These are phyloP conservation scores for Epinotia nisella DNA, from an alignment of 2,888 invertebrate species.

Conservation along the genomic window DNA sequence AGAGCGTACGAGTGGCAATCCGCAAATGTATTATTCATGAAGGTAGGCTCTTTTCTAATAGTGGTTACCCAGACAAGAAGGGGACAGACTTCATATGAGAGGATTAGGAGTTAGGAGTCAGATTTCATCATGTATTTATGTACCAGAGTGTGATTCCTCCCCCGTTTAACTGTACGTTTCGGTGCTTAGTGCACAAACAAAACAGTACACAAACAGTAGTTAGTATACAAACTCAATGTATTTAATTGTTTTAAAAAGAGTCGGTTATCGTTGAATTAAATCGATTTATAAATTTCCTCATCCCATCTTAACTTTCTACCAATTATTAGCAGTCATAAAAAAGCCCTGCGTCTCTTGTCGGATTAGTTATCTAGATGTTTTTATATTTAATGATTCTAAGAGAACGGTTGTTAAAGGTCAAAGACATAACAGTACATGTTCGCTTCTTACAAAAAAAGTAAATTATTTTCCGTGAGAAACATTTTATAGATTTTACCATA, in stretches of 20 bases:
- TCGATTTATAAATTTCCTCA: neutral
- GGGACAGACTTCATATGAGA: slow-evolving; percentile 47
- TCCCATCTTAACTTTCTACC: too few species aligned
- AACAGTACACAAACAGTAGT: too few species aligned
- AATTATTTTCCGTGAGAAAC: neutral
- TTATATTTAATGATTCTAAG: too few species aligned
- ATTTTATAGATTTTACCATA: neutral
- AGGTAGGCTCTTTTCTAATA: slow-evolving; percentile 61
- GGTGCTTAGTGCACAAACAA: neutral
- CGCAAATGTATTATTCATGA: slow-evolving; percentile 66
- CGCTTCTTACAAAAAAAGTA: neutral
- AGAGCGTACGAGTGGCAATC: slow-evolving; percentile 57
- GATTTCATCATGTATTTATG: slow-evolving; percentile 12
- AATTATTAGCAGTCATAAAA: too few species aligned
- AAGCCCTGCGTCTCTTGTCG: too few species aligned
- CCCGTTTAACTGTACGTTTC: neutral
- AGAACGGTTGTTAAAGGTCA: too few species aligned
- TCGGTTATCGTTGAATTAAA: neutral
- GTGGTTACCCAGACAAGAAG: slow-evolving; percentile 63
- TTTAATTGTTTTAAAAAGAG: neutral
- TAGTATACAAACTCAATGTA: neutral
- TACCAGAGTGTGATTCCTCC: neutral
- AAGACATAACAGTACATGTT: too few species aligned
- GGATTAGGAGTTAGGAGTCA: slow-evolving; percentile 17
- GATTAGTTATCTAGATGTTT: too few species aligned